A percentile compares a stretch with the other conserved stretches of the same genome.
Conservation (phyloP, 2,113 vertebrate genomes). For the Phyllostomus hastatus region DNA sequence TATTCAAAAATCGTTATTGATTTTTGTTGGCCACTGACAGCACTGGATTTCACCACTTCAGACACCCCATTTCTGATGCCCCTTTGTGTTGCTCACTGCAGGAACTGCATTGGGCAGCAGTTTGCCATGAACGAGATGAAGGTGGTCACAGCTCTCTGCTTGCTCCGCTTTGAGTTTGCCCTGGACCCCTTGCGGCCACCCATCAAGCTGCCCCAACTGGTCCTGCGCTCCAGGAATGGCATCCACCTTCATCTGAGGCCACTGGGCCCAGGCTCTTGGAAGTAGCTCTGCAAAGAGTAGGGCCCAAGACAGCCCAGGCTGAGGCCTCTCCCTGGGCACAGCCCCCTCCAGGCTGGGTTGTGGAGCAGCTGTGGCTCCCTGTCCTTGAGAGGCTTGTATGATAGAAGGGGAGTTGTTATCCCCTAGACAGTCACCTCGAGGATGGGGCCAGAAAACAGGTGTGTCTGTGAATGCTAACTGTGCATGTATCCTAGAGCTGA, state of each 20-base stretch:
- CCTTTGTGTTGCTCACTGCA: conserved; percentile 45
- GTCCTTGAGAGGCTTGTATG: neutral
- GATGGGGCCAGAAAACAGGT: neutral
- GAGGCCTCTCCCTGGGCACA: no score
- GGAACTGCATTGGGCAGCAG: conserved; percentile 91
- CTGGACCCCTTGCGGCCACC: conserved; percentile 52
- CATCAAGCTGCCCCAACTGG: conserved; percentile 53
- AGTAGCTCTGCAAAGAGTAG: no score
- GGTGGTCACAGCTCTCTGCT: conserved; percentile 80
- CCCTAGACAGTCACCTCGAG: neutral
- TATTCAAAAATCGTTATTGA: neutral
- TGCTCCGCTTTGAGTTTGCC: conserved; percentile 82
- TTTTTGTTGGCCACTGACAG: neutral
- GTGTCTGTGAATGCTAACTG: neutral
- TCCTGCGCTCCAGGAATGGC: no score
- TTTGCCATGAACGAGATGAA: conserved; percentile 92
- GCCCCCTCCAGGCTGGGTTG: no score
- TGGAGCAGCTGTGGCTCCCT: neutral
- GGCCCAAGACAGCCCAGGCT: no score
- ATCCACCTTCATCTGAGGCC: no score
- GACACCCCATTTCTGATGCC: neutral
- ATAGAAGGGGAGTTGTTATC: neutral
- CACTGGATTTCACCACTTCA: neutral
- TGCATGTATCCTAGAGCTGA: neutral
- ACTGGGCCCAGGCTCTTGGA: no score